Evolutionary conservation across 2,888 invertebrate species (phyloP), one percentile per base, ranked within the genome.

Genomic region (Charanyca ferruginea): DNA sequence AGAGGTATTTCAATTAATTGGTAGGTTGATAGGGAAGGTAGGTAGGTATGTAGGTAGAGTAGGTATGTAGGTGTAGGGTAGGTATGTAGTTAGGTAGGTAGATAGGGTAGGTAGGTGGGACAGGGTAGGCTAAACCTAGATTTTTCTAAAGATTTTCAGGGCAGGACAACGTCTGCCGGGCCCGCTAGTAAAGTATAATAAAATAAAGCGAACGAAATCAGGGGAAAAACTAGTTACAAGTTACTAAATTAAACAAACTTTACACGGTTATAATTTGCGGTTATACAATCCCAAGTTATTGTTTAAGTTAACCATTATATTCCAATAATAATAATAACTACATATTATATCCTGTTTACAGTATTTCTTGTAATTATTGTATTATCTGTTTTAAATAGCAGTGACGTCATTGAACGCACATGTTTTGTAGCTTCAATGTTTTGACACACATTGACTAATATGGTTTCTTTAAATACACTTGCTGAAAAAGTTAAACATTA

Each of bases 331-430:
- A 23, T 25, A 69, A 18, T 45, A 52, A 23, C 28, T 11, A 23
- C 25, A 4, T 2, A 16, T 38, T 38, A 45, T 70, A 45, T 76
- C 77, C 77, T 66, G 66, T 71, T 71, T 42, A 70, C 25, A 7
- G 18, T 47, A 28, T 38, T 45, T 16, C 13, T 59, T 51, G 22
- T 28, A 23, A 28, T n/a, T 25, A 18, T n/a, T 38, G 8, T 51
- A 55, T 28, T 35, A 25, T 48, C 52, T 18, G 25, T 42, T 32
- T 38, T 35, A 11, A 22, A 44, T 11, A 32, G 22, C n/a, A 5
- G 53, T 77, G 74, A 72, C 74, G 73, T 77, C 77, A 71, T 16
- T 1, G 0, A 5, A 35, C 57, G 53, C 74, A 74, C 57, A 60
- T 72, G 66, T 71, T 49, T 53, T 38, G 7, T 62, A 42, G 4